phyloP scores from a whole-genome alignment of 2,888 invertebrate genomes.

The Mechanitis messenoides region DNA sequence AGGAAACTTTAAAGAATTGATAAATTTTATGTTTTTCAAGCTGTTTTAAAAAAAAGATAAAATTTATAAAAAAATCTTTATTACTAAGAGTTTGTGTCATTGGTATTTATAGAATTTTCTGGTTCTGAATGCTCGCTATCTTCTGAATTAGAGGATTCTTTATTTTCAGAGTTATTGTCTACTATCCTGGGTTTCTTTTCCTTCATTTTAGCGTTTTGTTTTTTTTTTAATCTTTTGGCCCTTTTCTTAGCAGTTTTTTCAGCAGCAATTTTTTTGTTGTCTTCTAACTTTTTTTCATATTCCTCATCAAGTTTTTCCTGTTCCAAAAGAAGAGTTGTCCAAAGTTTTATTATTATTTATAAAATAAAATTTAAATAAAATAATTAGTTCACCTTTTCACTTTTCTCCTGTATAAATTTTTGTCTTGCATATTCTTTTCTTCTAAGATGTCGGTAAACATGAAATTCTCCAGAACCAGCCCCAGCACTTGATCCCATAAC shows the following conservation, averaged over 20 bases:
- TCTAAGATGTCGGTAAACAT: conserved; percentile 96
- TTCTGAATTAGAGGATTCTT: conserved; percentile 50
- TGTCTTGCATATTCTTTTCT: conserved; percentile 97
- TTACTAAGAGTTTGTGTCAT: conserved; percentile 27
- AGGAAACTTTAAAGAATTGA: too few relatives aligned
- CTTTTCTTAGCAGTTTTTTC: conserved; percentile 93
- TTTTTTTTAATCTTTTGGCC: conserved; percentile 89
- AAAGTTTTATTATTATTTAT: neutral
- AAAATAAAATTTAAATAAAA: neutral
- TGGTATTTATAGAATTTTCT: conserved; percentile 29
- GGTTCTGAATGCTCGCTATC: conserved; percentile 33
- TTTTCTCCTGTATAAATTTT: conserved; percentile 93
- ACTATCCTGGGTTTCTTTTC: conserved; percentile 59
- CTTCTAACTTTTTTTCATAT: conserved; percentile 87
- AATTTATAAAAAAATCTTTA: neutral
- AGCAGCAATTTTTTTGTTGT: conserved; percentile 83
- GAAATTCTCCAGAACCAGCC: conserved; percentile 99
- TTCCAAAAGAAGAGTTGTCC: conserved; percentile 28
- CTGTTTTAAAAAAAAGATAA: too few relatives aligned
- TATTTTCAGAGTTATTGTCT: conserved; percentile 31
- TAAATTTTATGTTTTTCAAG: too few relatives aligned
- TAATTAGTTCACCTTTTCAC: conserved; percentile 81
- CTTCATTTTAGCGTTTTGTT: conserved; percentile 66
- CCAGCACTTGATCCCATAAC: conserved; percentile 99
- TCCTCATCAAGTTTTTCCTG: conserved; percentile 90